Base-by-base conservation (phyloP, 2,797 vertebrate genomes). In the Gymnoscopelus braueri region DNA sequence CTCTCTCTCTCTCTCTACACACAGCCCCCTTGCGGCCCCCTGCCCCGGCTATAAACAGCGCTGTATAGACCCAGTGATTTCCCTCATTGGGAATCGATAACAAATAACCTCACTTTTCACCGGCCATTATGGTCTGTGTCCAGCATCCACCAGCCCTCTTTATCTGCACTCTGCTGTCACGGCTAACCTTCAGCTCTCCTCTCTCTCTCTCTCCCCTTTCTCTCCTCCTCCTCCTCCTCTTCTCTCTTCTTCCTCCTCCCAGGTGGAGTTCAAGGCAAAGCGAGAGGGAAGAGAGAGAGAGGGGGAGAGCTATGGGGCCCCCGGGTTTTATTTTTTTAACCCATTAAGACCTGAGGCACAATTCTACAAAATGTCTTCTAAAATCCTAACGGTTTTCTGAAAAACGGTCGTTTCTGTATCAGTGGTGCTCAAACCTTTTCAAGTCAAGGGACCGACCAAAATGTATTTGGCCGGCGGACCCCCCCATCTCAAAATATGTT, bases 41-140 rank as follows among this genome's bases (percentile, higher is more conserved):
- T 65, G 66, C 75, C 59, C 26, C 66, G 76, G 82, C 83, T 81
- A 89, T 90, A 89, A 92, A 93, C 87, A 87, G 82, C 75, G 70
- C 80, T 80, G 83, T 90, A 92, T 91, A 89, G 90, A 90, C 84
- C 78, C 60, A 72, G 85, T 89, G 90, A 94, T 91, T 91, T 87
- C 81, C 84, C 89, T 92, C 90, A 94, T 93, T 92, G 93, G 89
- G 84, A 93, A 94, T 94, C 93, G 77, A 94, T 95, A 94, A 91
- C 90, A 93, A 94, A 94, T 94, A 95, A 94, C 91, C 91, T 82
- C 74, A 87, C 91, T 90, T 89, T 91, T 94, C 92, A 90, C 84
- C 78, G 87, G 82, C 86, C 84, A 94, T 94, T 93, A 93, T 85
- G 82, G 89, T 81, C n/a, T 1, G 67, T 87, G 90, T 91, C 85